Evolutionary conservation across 2,888 invertebrate genomes (phyloP).

Genomic region (Calameuta pallipes): DNA sequence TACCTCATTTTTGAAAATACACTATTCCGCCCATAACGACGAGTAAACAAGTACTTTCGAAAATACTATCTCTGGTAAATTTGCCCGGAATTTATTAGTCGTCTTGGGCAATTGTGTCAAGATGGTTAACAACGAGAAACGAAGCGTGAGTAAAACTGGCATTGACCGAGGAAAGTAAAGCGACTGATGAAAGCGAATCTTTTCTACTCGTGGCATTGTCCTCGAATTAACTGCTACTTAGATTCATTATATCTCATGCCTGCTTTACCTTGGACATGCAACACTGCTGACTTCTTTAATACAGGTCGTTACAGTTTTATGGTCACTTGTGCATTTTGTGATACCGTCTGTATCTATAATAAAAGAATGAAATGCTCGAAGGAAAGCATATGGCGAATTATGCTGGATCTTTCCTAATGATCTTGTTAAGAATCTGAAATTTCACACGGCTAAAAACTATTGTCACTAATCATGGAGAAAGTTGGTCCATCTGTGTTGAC

Average conservation of each 20-base stretch:
- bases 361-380: not conserved
- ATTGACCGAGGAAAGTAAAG: slow-evolving; percentile 51
- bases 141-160: slow-evolving; percentile 33
- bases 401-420: not conserved
- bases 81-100: not conserved
- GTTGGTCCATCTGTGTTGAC: not conserved
- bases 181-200: slow-evolving; percentile 34
- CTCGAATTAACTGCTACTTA: not conserved
- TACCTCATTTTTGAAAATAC: not conserved
- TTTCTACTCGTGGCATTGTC: slow-evolving; percentile 10
- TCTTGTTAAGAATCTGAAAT: not conserved
- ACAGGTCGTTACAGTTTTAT: not conserved
- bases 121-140: not conserved
- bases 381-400: not conserved
- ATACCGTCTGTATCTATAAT: not conserved
- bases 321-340: not conserved
- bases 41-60: not conserved
- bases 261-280: not conserved
- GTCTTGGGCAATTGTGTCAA: not conserved
- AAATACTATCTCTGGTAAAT: not conserved
- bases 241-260: not conserved
- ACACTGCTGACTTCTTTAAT: not conserved
- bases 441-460: not conserved
- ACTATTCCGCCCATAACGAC: not conserved
- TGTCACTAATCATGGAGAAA: not conserved